Percentiles rank a stretch among this genome's conserved stretches.
phyloP scores from a whole-genome alignment of 2,888 invertebrate species.

The Bembecia ichneumoniformis region DNA sequence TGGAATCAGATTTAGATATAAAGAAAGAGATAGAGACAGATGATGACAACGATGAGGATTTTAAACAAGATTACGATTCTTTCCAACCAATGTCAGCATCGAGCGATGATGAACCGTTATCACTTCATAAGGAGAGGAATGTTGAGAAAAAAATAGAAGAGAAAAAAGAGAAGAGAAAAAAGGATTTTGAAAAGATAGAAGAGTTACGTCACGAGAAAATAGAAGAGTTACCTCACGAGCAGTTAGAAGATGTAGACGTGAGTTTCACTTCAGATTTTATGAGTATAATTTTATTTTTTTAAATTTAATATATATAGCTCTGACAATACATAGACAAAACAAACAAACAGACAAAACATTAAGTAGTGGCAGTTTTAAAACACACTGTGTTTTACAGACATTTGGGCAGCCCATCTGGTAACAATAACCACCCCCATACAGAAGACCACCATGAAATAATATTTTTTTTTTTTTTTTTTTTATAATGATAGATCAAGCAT shows the following conservation, averaged over 20 bases:
- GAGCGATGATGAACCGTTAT: conserved; percentile 47
- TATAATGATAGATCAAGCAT: too few relatives aligned
- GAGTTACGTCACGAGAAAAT: conserved; percentile 2
- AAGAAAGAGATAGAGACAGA: conserved; percentile 9
- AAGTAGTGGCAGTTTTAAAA: too few relatives aligned
- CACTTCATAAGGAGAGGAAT: conserved; percentile 32
- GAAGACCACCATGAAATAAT: too few relatives aligned
- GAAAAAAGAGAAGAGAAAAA: conserved; percentile 20
- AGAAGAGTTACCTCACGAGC: conserved; percentile 3
- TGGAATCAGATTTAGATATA: conserved; percentile 2
- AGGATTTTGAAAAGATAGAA: conserved; percentile 8
- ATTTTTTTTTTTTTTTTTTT: too few relatives aligned
- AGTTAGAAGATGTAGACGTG: conserved; percentile 9
- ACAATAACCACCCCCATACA: too few relatives aligned
- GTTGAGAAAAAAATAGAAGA: conserved; percentile 15
- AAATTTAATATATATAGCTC: too few relatives aligned
- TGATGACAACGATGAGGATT: conserved; percentile 12
- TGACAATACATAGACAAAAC: too few relatives aligned
- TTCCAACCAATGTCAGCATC: conserved; percentile 10
- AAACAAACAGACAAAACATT: too few relatives aligned
- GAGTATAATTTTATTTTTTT: too few relatives aligned
- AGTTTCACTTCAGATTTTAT: background rate
- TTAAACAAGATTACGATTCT: conserved; percentile 28
- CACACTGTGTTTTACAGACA: too few relatives aligned
- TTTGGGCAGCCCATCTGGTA: too few relatives aligned